phyloP scores from a whole-genome alignment of 2,888 invertebrate genomes.

The Acleris holmiana region DNA sequence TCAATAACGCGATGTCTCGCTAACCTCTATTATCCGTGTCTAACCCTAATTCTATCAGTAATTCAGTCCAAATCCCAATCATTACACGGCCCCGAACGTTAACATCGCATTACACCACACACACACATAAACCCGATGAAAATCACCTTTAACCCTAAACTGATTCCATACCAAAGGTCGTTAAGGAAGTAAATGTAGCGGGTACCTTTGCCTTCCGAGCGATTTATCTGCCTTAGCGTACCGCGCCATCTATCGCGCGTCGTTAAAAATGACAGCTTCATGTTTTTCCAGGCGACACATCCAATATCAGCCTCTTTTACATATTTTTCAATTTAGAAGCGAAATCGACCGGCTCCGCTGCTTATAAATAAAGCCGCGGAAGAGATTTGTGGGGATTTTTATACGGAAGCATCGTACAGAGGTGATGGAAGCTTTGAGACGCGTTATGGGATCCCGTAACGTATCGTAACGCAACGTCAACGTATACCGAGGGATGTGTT shows the following conservation, averaged over 20 bases:
- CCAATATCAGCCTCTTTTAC: slow-evolving; percentile 72
- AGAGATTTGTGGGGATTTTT: slow-evolving; percentile 52
- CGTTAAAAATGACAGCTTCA: slow-evolving; percentile 77
- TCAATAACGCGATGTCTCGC: slow-evolving; percentile 9
- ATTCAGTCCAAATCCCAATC: slow-evolving; percentile 36
- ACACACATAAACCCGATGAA: slow-evolving; percentile 48
- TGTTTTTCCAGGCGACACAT: slow-evolving; percentile 71
- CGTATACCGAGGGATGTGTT: background rate
- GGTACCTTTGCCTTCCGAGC: slow-evolving; percentile 65
- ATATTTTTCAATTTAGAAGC: slow-evolving; percentile 76
- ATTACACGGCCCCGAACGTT: slow-evolving; percentile 19
- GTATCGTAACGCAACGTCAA: too few relatives aligned
- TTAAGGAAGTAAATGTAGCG: slow-evolving; percentile 80
- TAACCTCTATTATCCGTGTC: slow-evolving; percentile 4
- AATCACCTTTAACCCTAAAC: slow-evolving; percentile 78
- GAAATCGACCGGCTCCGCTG: slow-evolving; percentile 55
- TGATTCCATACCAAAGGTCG: slow-evolving; percentile 75
- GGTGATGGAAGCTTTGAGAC: slow-evolving; percentile 18
- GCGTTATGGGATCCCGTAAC: background rate
- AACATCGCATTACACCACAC: slow-evolving; percentile 19
- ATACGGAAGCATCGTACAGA: slow-evolving; percentile 4
- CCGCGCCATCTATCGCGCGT: slow-evolving; percentile 63
- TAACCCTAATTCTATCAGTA: slow-evolving; percentile 23
- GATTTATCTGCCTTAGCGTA: slow-evolving; percentile 64
- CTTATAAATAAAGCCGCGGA: slow-evolving; percentile 61